Evolutionary conservation across 2,797 vertebrate genomes (phyloP).

Genomic region (Rhynchotus rufescens): DNA sequence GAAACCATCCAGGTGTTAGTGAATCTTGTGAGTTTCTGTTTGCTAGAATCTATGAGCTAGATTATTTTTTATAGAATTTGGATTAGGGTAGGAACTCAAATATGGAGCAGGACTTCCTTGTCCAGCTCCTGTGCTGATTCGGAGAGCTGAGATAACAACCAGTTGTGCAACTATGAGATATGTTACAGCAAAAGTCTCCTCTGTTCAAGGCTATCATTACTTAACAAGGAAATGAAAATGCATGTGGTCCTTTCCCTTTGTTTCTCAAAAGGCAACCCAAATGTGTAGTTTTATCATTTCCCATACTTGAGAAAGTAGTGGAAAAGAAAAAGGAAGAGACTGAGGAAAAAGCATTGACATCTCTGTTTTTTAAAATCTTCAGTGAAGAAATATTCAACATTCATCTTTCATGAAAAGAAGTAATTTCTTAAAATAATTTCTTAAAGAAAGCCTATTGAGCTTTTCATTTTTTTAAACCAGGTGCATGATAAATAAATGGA

Average conservation of each 20-base stretch:
- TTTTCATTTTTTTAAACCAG: neutral
- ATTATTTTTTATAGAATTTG: neutral
- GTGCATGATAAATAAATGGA: neutral
- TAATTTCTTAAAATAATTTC: neutral
- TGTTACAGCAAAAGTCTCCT: neutral
- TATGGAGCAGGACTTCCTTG: neutral
- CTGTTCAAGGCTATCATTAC: neutral
- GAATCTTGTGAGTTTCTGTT: neutral
- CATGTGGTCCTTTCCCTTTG: neutral
- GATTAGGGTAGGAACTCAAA: neutral
- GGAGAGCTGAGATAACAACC: neutral
- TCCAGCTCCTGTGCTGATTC: neutral
- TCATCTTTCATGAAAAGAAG: neutral
- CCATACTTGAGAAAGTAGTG: neutral
- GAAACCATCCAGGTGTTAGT: neutral
- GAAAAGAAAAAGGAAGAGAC: neutral
- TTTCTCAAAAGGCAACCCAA: neutral
- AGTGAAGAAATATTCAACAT: neutral
- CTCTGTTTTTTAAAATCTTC: neutral
- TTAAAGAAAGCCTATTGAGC: neutral
- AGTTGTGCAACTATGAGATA: neutral
- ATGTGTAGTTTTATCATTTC: neutral
- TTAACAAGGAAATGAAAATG: neutral
- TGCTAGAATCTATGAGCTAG: neutral
- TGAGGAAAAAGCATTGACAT: neutral